These are phyloP conservation scores for Drosophila algonquin DNA, from an alignment of 2,888 invertebrate species.

Conservation along the genomic window DNA sequence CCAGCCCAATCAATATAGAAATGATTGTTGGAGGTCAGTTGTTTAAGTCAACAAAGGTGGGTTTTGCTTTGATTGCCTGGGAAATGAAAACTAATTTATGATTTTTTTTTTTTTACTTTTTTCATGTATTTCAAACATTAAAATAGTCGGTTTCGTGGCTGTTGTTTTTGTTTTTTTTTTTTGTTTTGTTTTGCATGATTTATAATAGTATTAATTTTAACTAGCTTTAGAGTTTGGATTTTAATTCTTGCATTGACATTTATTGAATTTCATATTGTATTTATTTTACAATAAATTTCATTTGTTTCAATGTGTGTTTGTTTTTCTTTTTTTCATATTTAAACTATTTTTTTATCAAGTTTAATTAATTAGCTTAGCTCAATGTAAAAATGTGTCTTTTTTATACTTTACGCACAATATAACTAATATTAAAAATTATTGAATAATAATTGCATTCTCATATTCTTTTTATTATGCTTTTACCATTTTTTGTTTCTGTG, in stretches of 20 bases:
- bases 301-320: slow-evolving; percentile 39
- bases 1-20: slow-evolving; percentile 71
- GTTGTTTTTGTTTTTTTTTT: slow-evolving; percentile 37
- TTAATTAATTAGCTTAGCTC: slow-evolving; percentile 80
- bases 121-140: slow-evolving; percentile 81
- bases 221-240: slow-evolving; percentile 74
- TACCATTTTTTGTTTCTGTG: slow-evolving; percentile 12
- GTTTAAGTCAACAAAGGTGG: slow-evolving; percentile 63
- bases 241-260: slow-evolving; percentile 64
- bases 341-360: slow-evolving; percentile 57
- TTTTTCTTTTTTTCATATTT: slow-evolving; percentile 49
- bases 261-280: slow-evolving; percentile 62
- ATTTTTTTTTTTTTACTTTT: slow-evolving; percentile 45
- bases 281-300: slow-evolving; percentile 68
- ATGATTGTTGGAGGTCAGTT: slow-evolving; percentile 81
- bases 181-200: slow-evolving; percentile 58
- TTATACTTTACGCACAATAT: slow-evolving; percentile 64
- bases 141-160: slow-evolving; percentile 62
- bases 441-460: slow-evolving; percentile 79
- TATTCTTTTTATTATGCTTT: slow-evolving; percentile 33
- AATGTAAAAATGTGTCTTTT: slow-evolving; percentile 69
- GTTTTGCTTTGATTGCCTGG: slow-evolving; percentile 9
- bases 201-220: slow-evolving; percentile 74
- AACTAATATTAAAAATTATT: slow-evolving; percentile 80
- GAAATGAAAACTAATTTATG: slow-evolving; percentile 62